phyloP scores from a whole-genome alignment of 2,888 invertebrate species.

The Clanis bilineata region DNA sequence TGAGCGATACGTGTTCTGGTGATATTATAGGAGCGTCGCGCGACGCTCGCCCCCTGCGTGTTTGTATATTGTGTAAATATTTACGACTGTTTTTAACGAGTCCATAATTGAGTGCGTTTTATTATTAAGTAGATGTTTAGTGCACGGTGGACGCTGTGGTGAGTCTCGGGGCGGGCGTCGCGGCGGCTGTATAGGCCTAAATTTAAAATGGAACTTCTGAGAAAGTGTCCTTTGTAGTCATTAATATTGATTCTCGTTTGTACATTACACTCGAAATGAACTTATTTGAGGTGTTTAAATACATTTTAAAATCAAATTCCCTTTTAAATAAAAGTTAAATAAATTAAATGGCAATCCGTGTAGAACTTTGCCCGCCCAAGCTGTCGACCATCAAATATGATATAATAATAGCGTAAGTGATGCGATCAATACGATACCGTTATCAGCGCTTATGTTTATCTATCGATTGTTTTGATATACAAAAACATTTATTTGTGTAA shows the following conservation, averaged over 20 bases:
- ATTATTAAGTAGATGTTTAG: conserved; percentile 64
- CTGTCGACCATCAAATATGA: conserved; percentile 41
- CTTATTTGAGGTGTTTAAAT: conserved; percentile 17
- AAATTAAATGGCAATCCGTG: neutral
- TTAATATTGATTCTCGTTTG: conserved; percentile 48
- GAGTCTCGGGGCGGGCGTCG: conserved; percentile 50
- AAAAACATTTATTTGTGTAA: conserved; percentile 43
- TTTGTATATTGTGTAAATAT: conserved; percentile 72
- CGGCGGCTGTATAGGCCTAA: conserved; percentile 64
- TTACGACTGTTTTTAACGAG: conserved; percentile 55
- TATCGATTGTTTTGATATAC: conserved; percentile 58
- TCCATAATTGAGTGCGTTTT: conserved; percentile 65
- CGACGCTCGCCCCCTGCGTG: conserved; percentile 44
- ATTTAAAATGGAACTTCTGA: conserved; percentile 57
- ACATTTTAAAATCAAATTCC: neutral
- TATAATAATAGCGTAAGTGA: conserved; percentile 52
- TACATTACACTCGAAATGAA: conserved; percentile 44
- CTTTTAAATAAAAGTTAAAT: neutral
- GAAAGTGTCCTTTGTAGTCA: conserved; percentile 70
- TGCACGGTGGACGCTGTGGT: conserved; percentile 51
- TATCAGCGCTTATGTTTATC: conserved; percentile 55
- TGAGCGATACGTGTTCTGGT: conserved; percentile 77
- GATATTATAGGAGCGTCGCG: conserved; percentile 52
- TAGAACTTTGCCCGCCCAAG: conserved; percentile 52
- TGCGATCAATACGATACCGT: conserved; percentile 64